Evolutionary conservation across 2,797 vertebrate species (phyloP), one percentile per base, ranked within the genome.

Genomic region (Pipistrellus pipistrellus): DNA sequence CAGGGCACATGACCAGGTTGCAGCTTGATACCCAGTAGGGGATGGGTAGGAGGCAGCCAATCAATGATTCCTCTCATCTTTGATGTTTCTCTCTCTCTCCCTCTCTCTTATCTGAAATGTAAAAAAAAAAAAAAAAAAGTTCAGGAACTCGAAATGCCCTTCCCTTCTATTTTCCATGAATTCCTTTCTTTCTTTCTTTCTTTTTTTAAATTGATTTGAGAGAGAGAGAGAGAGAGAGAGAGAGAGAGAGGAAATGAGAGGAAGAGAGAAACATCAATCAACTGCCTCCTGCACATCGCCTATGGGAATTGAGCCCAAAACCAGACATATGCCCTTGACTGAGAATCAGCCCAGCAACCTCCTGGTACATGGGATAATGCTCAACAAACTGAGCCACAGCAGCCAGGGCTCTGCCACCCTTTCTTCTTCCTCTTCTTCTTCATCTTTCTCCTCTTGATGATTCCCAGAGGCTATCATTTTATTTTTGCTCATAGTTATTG

Each of bases 111-210:
- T 59, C 57, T 59, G 57, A 59, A 59, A 59, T 30, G 12, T 12
- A 27, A 13, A 27, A 27, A 25, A 12, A 57, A 59, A 27, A 57
- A 59, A 53, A 53, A 2, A 62, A 30, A 44, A 44, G 44, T 64
- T 7, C 14, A 27, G 6, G 20, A 55, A 12, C 23, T 72, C 59
- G 41, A 8, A 0, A 0, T 8, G 14, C n/a, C 4, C 59, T 12
- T 35, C 48, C 59, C 13, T 69, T 32, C n/a, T 68, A 68, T 3
- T 68, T 32, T 20, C 64, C n/a, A 68, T 68, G 64, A 68, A 68
- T 64, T 64, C 12, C 4, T 59, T 25, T 57, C 9, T 30, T 25
- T 62, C 30, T 27, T 27, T 62, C 11, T 30, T 62, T 62, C 35
- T 1, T 30, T 30, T 27, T 2, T 30, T 62, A 30, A 14, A 30